A percentile compares a stretch with the other conserved stretches of the same genome.
phyloP scores from a whole-genome alignment of 2,113 vertebrate genomes.

The Hippotragus niger region DNA sequence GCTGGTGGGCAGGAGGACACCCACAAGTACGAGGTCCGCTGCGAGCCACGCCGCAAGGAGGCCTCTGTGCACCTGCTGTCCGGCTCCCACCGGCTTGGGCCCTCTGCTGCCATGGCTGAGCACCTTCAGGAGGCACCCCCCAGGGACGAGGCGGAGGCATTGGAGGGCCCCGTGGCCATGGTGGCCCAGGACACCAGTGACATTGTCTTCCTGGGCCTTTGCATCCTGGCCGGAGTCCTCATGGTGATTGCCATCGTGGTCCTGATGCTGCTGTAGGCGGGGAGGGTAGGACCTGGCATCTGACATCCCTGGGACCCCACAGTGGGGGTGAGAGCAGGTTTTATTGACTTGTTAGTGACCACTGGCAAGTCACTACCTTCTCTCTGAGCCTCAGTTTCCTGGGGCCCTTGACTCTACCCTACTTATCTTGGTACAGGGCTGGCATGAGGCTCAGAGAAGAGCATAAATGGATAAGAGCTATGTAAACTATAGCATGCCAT shows the following conservation, averaged over 20 bases:
- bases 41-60: slow-evolving; percentile 91
- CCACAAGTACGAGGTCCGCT: slow-evolving; percentile 93
- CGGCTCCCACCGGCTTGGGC: slow-evolving; percentile 77
- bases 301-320: neutral
- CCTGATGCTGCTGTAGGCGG: slow-evolving; percentile 89
- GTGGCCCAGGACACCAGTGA: slow-evolving; percentile 92
- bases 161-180: neutral
- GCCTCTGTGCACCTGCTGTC: slow-evolving; percentile 89
- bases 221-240: slow-evolving; percentile 94
- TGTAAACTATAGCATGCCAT: neutral
- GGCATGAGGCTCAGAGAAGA: neutral
- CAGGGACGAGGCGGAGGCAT: neutral
- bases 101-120: slow-evolving; percentile 83
- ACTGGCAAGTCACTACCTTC: neutral
- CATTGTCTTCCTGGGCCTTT: slow-evolving; percentile 95
- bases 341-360: neutral
- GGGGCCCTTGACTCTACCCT: neutral
- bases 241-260: slow-evolving; percentile 96
- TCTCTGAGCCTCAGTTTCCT: neutral
- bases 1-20: slow-evolving; percentile 81
- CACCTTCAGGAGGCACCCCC: slow-evolving; percentile 79
- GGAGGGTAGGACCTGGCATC: neutral
- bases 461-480: neutral
- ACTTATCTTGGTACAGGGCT: neutral
- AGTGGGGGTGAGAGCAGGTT: no score